Percentiles rank a stretch among this genome's conserved stretches.
These are phyloP conservation scores for Gobio occitaniae DNA, from an alignment of 2,797 vertebrate species.

Conservation along the genomic window DNA sequence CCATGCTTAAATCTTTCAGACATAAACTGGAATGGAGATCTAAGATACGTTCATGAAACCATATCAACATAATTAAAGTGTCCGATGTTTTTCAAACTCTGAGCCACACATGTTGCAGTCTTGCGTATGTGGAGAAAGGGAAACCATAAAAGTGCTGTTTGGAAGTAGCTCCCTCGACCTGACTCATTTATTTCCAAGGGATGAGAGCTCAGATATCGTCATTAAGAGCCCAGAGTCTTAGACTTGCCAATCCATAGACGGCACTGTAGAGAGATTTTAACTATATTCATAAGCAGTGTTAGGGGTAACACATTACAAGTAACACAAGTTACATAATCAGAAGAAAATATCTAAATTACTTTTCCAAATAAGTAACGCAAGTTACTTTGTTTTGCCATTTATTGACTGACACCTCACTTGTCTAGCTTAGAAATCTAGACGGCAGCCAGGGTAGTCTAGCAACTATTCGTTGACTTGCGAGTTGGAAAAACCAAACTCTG, in stretches of 20 bases:
- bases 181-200: conserved; percentile 42
- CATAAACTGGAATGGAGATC: conserved; percentile 66
- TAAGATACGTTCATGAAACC: conserved; percentile 59
- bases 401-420: background rate
- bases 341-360: background rate
- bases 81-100: conserved; percentile 58
- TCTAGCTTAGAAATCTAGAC: background rate
- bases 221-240: conserved; percentile 34
- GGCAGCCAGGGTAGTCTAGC: too few species aligned
- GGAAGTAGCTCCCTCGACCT: conserved; percentile 25
- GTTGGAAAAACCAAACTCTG: too few species aligned
- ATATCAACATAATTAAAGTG: conserved; percentile 60
- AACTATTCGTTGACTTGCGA: too few species aligned
- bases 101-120: conserved; percentile 56
- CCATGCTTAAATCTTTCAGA: conserved; percentile 64
- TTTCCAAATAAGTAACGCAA: background rate
- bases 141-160: conserved; percentile 31
- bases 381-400: background rate
- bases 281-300: background rate
- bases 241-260: conserved; percentile 30
- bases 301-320: background rate
- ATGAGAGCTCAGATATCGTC: conserved; percentile 16
- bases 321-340: background rate
- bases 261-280: background rate
- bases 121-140: background rate